A percentile compares a stretch with the other conserved stretches of the same genome.
These are phyloP conservation scores for Lordiphosa mommai DNA, from an alignment of 1,140 invertebrate genomes.

Conservation along the genomic window DNA sequence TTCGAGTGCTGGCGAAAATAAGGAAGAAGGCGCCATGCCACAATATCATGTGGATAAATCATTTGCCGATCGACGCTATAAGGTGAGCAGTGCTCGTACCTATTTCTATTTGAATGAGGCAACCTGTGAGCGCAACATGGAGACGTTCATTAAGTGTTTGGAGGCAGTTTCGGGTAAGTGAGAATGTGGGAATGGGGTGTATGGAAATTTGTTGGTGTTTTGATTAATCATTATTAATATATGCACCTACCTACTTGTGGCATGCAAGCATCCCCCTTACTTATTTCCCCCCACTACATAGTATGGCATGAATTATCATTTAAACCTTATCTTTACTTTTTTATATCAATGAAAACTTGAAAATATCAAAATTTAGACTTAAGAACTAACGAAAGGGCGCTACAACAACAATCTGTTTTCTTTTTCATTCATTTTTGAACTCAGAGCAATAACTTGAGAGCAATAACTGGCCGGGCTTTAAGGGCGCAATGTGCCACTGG, in stretches of 20 bases:
- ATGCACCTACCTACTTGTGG: not conserved
- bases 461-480: too few relatives aligned
- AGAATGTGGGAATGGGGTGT: not conserved
- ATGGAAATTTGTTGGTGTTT: not conserved
- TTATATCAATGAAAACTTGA: too few relatives aligned
- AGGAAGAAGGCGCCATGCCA: constrained; percentile 81
- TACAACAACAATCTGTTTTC: too few relatives aligned
- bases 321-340: too few relatives aligned
- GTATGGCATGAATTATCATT: too few relatives aligned
- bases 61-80: constrained; percentile 96
- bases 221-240: too few relatives aligned
- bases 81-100: constrained; percentile 95
- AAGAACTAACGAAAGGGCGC: too few relatives aligned
- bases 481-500: too few relatives aligned
- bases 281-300: too few relatives aligned
- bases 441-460: too few relatives aligned
- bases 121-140: constrained; percentile 98
- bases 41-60: constrained; percentile 95
- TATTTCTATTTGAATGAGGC: constrained; percentile 99
- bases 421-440: too few relatives aligned
- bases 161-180: constrained; percentile 94
- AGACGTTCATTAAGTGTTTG: constrained; percentile 97
- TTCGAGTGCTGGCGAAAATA: constrained; percentile 83
- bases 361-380: too few relatives aligned
- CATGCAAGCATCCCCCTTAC: not conserved